phyloP scores from a whole-genome alignment of 2,888 invertebrate genomes.

The Agonopterix heracliana region DNA sequence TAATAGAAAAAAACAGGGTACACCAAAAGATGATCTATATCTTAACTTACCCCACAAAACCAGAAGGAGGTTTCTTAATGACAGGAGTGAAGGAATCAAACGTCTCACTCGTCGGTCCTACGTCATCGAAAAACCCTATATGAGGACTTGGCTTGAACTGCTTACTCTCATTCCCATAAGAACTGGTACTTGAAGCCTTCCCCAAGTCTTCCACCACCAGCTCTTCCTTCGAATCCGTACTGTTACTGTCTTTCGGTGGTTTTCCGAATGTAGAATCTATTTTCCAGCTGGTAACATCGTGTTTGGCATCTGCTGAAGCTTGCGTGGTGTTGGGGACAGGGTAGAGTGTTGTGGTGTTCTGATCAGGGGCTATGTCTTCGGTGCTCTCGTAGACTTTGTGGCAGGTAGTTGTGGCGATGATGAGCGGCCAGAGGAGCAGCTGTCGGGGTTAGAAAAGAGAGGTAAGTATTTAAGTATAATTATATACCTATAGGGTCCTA shows the following conservation, averaged over 20 bases:
- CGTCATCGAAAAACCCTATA: conserved; percentile 58
- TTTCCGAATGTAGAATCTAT: conserved; percentile 39
- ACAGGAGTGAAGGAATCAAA: conserved; percentile 26
- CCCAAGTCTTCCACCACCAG: conserved; percentile 11
- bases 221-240: conserved; percentile 18
- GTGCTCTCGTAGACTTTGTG: conserved; percentile 29
- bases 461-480: background rate
- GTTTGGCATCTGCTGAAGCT: conserved; percentile 6
- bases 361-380: conserved; percentile 26
- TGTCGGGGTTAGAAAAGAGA: conserved; percentile 14
- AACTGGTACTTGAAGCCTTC: conserved; percentile 7
- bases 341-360: conserved; percentile 50
- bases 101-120: conserved; percentile 24
- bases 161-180: conserved; percentile 23
- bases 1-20: no score
- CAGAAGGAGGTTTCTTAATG: conserved; percentile 31
- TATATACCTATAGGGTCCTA: background rate
- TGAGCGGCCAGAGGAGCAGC: conserved; percentile 32
- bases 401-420: conserved; percentile 22
- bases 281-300: conserved; percentile 38
- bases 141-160: conserved; percentile 73
- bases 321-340: conserved; percentile 26
- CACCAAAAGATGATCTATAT: no score
- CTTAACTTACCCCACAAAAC: conserved; percentile 34
- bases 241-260: conserved; percentile 21